Base-by-base conservation (phyloP, 2,797 vertebrate species). In the Lagodon rhomboides region DNA sequence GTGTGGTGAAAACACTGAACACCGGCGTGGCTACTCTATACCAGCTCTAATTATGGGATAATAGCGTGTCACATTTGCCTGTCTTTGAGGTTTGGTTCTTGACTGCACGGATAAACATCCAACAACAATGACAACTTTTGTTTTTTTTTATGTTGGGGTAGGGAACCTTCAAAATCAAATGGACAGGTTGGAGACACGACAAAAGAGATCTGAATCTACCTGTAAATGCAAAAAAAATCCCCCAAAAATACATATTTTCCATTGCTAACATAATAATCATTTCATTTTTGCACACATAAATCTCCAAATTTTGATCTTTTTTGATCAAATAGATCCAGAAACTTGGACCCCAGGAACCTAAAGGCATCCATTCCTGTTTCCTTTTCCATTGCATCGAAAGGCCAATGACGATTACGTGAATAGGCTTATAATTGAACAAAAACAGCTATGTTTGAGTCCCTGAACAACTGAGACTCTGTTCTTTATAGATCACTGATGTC, bases 21-120 rank as follows among this genome's bases (percentile, higher is more conserved):
- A 34, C 71, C 75, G 88, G 86, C 81, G 88, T 73, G 83, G 77
- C 80, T 34, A 44, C 49, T 68, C 67, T 70, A 46, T 23, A 77
- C 3, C 47, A 65, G 59, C 83, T 78, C 59, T 83, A 87, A 88
- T 90, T 87, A 89, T 87, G 78, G 84, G 87, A 84, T 89, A 87
- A 87, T 64, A 64, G 51, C 15, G 54, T 63, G 61, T 63, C 76
- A 60, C 18, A 3, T 78, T 79, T 58, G 72, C 17, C 55, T 11
- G 38, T 38, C 38, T 38, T 22, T 47, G 41, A n/a, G 44, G 13
- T 63, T 47, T 65, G 51, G 41, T 46, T 68, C 58, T 63, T 27
- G n/a, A 64, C 51, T 54, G 11, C 18, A 17, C 2, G 27, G 50
- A 56, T 20, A 67, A 41, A 58, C 22, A 18, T 51, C 18, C 13